Conservation (phyloP, 1,140 invertebrate species). For the Zaprionus vittiger region DNA sequence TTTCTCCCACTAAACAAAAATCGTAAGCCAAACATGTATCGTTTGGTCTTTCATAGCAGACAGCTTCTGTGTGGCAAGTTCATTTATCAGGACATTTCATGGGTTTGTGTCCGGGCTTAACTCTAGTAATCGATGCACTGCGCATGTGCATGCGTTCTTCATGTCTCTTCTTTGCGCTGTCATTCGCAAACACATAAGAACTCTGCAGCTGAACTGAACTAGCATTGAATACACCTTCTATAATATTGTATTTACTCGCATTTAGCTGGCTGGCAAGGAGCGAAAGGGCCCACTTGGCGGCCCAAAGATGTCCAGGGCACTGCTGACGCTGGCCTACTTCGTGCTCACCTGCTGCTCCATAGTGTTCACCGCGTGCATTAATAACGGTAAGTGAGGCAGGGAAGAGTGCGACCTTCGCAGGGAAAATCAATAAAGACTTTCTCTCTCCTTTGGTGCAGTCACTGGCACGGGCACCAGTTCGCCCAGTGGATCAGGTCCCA, state of each 20-base stretch:
- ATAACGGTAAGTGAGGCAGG: conserved; percentile 59
- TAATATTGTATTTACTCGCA: neutral
- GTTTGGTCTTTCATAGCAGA: neutral
- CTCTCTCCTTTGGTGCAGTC: conserved; percentile 35
- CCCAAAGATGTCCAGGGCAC: conserved; percentile 55
- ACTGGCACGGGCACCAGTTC: conserved; percentile 86
- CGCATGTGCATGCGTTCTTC: conserved; percentile 49
- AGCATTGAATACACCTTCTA: neutral
- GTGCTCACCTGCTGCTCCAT: conserved; percentile 69
- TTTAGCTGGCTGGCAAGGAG: conserved; percentile 35
- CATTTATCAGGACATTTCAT: neutral
- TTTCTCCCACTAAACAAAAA: too few species aligned
- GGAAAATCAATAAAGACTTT: conserved; percentile 74
- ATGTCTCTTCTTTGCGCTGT: conserved; percentile 20
- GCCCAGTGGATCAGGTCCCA: conserved; percentile 52
- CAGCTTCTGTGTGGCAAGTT: neutral
- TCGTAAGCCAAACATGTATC: neutral
- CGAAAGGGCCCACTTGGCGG: conserved; percentile 18
- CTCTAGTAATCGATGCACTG: conserved; percentile 15
- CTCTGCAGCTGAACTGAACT: conserved; percentile 1
- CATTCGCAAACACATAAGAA: conserved; percentile 49
- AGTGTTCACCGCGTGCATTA: conserved; percentile 74
- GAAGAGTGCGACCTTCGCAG: conserved; percentile 41
- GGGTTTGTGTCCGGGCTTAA: conserved; percentile 6
- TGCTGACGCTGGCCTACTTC: conserved; percentile 67